These are phyloP conservation scores for Leucoma salicis DNA, from an alignment of 2,888 invertebrate species.

Conservation along the genomic window DNA sequence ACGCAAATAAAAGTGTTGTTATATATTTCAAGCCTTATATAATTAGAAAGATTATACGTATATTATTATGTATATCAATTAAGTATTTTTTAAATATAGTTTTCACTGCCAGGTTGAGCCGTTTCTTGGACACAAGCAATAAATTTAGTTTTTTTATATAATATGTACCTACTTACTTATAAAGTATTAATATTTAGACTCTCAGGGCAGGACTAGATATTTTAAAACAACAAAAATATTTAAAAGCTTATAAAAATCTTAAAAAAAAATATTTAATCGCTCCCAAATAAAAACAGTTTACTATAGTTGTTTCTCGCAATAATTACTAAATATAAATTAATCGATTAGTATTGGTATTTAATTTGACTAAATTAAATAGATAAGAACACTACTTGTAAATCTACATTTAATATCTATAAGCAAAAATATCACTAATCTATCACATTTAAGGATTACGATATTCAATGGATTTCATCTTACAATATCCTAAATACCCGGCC, in stretches of 20 bases:
- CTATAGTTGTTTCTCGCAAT: too few relatives aligned
- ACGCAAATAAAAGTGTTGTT: not conserved
- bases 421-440: slow-evolving; percentile 38
- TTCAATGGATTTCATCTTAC: slow-evolving; percentile 8
- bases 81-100: slow-evolving; percentile 5
- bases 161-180: slow-evolving; percentile 14
- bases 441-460: slow-evolving; percentile 29
- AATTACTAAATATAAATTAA: too few relatives aligned
- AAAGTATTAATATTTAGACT: slow-evolving; percentile 22
- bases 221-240: slow-evolving; percentile 7
- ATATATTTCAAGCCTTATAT: not conserved
- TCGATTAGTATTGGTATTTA: too few relatives aligned
- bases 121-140: slow-evolving; percentile 17
- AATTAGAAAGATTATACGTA: not conserved
- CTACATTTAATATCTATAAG: slow-evolving; percentile 19
- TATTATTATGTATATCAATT: slow-evolving; percentile 5
- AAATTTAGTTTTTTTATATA: not conserved
- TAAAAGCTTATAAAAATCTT: too few relatives aligned
- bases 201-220: slow-evolving; percentile 39
- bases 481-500: slow-evolving; percentile 8
- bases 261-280: too few relatives aligned
- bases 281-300: too few relatives aligned
- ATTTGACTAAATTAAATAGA: not conserved
- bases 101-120: slow-evolving; percentile 16
- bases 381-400: not conserved